These are phyloP conservation scores for Listronotus oregonensis DNA, from an alignment of 1,140 invertebrate genomes.

Conservation along the genomic window DNA sequence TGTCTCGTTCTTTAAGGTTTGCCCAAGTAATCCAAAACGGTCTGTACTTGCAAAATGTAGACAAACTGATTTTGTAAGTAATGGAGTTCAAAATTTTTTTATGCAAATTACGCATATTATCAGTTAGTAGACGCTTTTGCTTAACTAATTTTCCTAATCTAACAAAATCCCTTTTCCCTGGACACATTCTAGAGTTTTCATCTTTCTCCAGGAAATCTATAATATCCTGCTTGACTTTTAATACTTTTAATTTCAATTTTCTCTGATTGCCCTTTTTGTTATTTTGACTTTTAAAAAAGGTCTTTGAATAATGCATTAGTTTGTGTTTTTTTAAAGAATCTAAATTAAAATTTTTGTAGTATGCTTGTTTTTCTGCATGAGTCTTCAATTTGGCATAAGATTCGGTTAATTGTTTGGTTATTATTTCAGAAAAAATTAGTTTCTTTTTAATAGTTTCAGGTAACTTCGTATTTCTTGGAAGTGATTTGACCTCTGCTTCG, in stretches of 20 bases:
- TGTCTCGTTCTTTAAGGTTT: too few relatives aligned
- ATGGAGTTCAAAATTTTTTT: background rate
- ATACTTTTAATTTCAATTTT: background rate
- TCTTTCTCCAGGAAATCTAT: background rate
- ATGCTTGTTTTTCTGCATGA: too few relatives aligned
- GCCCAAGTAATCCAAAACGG: background rate
- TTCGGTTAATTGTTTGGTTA: too few relatives aligned
- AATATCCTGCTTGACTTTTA: background rate
- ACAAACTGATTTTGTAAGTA: background rate
- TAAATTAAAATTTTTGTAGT: too few relatives aligned
- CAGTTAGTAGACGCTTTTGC: background rate
- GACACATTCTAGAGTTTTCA: background rate
- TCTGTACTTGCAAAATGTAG: background rate
- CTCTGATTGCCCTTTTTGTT: background rate
- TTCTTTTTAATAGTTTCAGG: too few relatives aligned
- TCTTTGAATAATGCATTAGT: too few relatives aligned
- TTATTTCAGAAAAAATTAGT: too few relatives aligned
- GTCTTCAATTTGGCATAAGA: too few relatives aligned
- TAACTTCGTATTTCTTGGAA: too few relatives aligned
- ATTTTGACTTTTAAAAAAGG: too few relatives aligned
- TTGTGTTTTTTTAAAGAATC: too few relatives aligned
- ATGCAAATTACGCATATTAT: background rate
- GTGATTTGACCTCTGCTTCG: too few relatives aligned
- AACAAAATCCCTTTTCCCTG: slow-evolving; percentile 2
- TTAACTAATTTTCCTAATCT: background rate